Conservation (phyloP, 2,113 vertebrate species). For the Promerops cafer region DNA sequence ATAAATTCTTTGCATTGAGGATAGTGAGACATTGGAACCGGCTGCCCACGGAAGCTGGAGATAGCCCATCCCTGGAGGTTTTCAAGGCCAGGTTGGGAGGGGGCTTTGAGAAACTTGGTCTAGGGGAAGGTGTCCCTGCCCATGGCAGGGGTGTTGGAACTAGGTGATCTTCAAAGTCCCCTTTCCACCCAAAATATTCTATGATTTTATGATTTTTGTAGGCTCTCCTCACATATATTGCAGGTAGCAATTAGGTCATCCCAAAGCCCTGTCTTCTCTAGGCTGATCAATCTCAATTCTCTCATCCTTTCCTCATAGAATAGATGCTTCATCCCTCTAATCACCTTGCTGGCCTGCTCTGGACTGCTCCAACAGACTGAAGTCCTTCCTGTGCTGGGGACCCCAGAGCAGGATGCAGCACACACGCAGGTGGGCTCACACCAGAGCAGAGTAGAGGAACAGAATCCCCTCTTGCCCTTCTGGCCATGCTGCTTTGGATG, state of each 20-base stretch:
- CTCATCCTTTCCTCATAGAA: neutral
- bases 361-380: neutral
- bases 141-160: neutral
- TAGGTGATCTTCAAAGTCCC: neutral
- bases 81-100: neutral
- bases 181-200: neutral
- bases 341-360: neutral
- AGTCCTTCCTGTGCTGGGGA: neutral
- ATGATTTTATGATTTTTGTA: neutral
- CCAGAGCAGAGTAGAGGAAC: neutral
- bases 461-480: neutral
- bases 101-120: neutral
- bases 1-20: neutral
- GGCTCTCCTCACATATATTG: neutral
- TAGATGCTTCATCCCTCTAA: neutral
- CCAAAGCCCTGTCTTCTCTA: neutral
- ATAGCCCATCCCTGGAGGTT: neutral
- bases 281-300: neutral
- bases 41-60: neutral
- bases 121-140: neutral
- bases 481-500: accelerated
- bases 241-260: accelerated
- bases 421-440: neutral
- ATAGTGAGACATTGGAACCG: neutral
- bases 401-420: neutral